A percentile compares a stretch with the other conserved stretches of the same genome.
Evolutionary conservation across 2,797 vertebrate genomes (phyloP).

Genomic region (Cynodonichthys magdalenae): DNA sequence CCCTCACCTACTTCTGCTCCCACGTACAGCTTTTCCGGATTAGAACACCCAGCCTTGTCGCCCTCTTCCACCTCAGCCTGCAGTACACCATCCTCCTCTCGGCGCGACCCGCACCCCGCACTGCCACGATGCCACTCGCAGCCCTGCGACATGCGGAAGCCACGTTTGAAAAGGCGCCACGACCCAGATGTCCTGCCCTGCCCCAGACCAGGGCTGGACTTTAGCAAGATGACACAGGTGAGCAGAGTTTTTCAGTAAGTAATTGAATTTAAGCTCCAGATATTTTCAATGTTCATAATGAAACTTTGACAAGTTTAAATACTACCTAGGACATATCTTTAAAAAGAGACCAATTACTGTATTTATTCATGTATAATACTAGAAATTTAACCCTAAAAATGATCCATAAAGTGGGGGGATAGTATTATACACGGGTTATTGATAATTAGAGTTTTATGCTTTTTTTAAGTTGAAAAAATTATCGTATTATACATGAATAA

Average conservation of each 20-base stretch:
- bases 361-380: no score
- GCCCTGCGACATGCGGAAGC: slow-evolving; percentile 91
- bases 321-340: no score
- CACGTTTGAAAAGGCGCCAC: slow-evolving; percentile 86
- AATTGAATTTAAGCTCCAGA: no score
- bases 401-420: no score
- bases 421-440: no score
- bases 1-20: slow-evolving; percentile 75
- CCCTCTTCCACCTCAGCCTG: slow-evolving; percentile 86
- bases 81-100: slow-evolving; percentile 86
- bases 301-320: no score
- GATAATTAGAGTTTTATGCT: no score
- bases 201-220: slow-evolving; percentile 86
- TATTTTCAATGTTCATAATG: no score
- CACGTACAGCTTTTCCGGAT: slow-evolving; percentile 61
- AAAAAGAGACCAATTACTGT: no score
- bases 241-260: slow-evolving; percentile 15
- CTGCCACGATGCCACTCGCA: slow-evolving; percentile 92
- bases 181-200: slow-evolving; percentile 83
- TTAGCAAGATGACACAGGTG: slow-evolving; percentile 91
- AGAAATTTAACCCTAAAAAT: no score
- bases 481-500: no score
- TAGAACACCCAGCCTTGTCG: slow-evolving; percentile 75
- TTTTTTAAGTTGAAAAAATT: no score
- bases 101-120: slow-evolving; percentile 81